Evolutionary conservation across 2,888 invertebrate genomes (phyloP).

Genomic region (Eledona agricola): DNA sequence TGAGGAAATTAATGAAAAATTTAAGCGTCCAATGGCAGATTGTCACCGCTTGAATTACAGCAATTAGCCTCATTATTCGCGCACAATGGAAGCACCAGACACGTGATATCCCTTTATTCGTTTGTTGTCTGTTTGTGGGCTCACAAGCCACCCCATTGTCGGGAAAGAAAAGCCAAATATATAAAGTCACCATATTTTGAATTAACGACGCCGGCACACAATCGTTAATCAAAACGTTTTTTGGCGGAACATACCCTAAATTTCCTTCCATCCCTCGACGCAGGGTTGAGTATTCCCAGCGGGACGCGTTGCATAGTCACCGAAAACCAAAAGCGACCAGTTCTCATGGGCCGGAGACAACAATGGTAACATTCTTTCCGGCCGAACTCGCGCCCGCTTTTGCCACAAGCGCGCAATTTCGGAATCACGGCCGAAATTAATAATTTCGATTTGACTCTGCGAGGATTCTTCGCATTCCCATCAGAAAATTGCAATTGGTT

Average conservation of each 20-base stretch:
- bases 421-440: too few relatives aligned
- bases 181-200: constrained; percentile 27
- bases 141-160: constrained; percentile 31
- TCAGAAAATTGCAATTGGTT: constrained; percentile 20
- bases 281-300: constrained; percentile 44
- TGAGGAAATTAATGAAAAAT: constrained; percentile 7
- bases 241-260: constrained; percentile 47
- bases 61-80: too few relatives aligned
- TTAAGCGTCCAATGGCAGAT: constrained; percentile 3
- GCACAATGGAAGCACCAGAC: constrained; percentile 2
- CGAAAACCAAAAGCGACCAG: constrained; percentile 33
- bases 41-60: constrained; percentile 1
- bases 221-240: constrained; percentile 55
- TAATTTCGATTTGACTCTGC: constrained; percentile 22
- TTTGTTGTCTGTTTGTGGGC: constrained; percentile 30
- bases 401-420: too few relatives aligned
- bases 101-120: constrained; percentile 16
- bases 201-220: constrained; percentile 38
- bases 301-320: constrained; percentile 39
- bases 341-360: constrained; percentile 48
- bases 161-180: constrained; percentile 25
- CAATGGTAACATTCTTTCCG: constrained; percentile 49
- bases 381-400: constrained; percentile 46
- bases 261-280: constrained; percentile 40
- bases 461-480: constrained; percentile 22